These are phyloP conservation scores for Dromas ardeola DNA, from an alignment of 2,113 vertebrate genomes.

Conservation along the genomic window DNA sequence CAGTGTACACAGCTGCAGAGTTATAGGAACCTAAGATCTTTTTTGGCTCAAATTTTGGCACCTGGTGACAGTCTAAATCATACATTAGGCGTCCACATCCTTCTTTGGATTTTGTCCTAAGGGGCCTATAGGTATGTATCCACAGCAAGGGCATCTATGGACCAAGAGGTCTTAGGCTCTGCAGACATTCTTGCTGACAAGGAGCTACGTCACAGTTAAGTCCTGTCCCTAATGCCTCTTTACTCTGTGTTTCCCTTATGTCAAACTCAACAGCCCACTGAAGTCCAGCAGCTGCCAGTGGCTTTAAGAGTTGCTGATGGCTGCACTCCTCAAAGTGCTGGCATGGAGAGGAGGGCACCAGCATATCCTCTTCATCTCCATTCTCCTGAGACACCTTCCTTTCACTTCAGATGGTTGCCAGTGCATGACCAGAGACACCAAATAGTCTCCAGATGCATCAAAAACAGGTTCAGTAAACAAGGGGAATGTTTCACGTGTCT, in stretches of 20 bases:
- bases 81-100: background rate
- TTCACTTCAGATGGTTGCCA: background rate
- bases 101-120: background rate
- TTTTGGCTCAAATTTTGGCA: slow-evolving; percentile 15
- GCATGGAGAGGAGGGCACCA: background rate
- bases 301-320: background rate
- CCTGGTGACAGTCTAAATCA: slow-evolving; percentile 12
- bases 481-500: background rate
- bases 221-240: background rate
- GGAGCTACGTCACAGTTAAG: background rate
- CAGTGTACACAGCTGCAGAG: slow-evolving; percentile 39
- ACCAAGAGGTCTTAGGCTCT: background rate
- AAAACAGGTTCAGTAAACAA: background rate
- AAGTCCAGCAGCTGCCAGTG: background rate
- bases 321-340: background rate
- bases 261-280: background rate
- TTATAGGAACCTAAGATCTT: background rate
- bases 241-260: background rate
- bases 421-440: background rate
- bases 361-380: background rate
- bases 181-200: background rate
- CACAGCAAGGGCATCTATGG: background rate
- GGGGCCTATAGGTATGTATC: background rate
- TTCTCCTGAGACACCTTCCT: background rate
- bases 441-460: background rate